Conservation (phyloP, 1,140 invertebrate genomes). For the Lithobius niger region DNA sequence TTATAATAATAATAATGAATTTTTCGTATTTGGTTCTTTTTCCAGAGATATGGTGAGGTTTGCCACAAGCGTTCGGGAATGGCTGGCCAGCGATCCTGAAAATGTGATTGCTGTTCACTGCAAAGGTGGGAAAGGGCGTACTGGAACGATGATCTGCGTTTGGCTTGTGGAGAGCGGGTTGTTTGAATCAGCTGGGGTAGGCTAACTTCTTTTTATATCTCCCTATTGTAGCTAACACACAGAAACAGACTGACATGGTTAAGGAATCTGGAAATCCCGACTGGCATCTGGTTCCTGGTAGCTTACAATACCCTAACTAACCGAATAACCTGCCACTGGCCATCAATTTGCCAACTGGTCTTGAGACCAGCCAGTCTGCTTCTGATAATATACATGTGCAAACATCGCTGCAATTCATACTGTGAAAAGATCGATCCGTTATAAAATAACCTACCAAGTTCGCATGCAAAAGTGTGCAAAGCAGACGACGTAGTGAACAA, state of each 20-base stretch:
- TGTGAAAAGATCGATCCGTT: too few relatives aligned
- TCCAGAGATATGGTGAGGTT: slow-evolving; percentile 38
- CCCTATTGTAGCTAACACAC: background rate
- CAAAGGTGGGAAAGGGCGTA: slow-evolving; percentile 47
- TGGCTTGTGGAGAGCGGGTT: slow-evolving; percentile 39
- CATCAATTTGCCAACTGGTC: too few relatives aligned
- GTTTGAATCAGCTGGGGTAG: slow-evolving; percentile 35
- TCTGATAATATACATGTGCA: too few relatives aligned
- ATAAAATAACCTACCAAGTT: too few relatives aligned
- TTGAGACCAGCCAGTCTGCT: too few relatives aligned
- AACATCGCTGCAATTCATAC: too few relatives aligned
- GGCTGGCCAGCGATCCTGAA: slow-evolving; percentile 35
- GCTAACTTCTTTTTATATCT: slow-evolving; percentile 5
- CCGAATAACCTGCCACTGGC: too few relatives aligned
- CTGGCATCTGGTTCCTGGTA: too few relatives aligned
- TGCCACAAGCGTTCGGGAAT: slow-evolving; percentile 35
- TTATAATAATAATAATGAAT: background rate
- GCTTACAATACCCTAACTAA: too few relatives aligned
- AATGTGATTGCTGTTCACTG: slow-evolving; percentile 50
- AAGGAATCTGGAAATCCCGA: too few relatives aligned
- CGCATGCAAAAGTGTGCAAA: too few relatives aligned
- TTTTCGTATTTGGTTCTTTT: slow-evolving; percentile 12
- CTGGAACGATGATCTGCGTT: slow-evolving; percentile 44
- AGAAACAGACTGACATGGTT: background rate
- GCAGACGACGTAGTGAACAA: too few relatives aligned